A percentile compares a stretch with the other conserved stretches of the same genome.
Evolutionary conservation across 2,113 vertebrate species (phyloP).

Genomic region (Hippolais icterina): DNA sequence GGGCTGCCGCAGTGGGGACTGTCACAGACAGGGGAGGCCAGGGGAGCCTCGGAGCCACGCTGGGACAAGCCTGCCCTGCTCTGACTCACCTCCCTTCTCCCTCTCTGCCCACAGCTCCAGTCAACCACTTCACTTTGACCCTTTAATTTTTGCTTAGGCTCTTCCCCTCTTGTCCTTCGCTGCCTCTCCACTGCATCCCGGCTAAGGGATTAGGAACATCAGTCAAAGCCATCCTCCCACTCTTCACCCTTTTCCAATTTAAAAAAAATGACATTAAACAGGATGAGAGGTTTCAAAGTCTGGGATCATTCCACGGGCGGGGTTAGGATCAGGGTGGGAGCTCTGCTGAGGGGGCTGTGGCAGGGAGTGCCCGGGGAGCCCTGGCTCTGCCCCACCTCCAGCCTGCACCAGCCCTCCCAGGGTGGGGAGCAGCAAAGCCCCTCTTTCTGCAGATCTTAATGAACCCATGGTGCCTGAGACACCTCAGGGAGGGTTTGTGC

Average conservation of each 20-base stretch:
- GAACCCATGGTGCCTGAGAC: fast-evolving
- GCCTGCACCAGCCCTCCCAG: background rate
- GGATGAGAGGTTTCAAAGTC: background rate
- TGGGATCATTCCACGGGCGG: fast-evolving
- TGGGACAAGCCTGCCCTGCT: background rate
- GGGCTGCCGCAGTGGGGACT: background rate
- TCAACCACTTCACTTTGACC: background rate
- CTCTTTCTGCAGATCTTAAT: background rate
- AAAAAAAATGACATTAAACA: fast-evolving
- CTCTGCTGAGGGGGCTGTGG: background rate
- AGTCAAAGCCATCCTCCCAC: background rate
- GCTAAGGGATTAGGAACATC: background rate
- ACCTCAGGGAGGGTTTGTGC: background rate
- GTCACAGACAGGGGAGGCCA: background rate
- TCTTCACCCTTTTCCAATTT: background rate
- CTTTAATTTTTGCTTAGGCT: background rate
- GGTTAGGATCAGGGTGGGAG: fast-evolving
- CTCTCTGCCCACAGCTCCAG: background rate
- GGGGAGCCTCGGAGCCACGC: background rate
- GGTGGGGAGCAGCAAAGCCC: background rate
- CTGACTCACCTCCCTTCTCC: background rate
- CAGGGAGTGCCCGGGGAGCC: fast-evolving
- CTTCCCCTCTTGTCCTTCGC: background rate
- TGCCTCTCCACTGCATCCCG: background rate
- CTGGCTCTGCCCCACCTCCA: background rate